Evolutionary conservation across 2,797 vertebrate species (phyloP), one percentile per base, ranked within the genome.

Genomic region (Bradypodion pumilum): DNA sequence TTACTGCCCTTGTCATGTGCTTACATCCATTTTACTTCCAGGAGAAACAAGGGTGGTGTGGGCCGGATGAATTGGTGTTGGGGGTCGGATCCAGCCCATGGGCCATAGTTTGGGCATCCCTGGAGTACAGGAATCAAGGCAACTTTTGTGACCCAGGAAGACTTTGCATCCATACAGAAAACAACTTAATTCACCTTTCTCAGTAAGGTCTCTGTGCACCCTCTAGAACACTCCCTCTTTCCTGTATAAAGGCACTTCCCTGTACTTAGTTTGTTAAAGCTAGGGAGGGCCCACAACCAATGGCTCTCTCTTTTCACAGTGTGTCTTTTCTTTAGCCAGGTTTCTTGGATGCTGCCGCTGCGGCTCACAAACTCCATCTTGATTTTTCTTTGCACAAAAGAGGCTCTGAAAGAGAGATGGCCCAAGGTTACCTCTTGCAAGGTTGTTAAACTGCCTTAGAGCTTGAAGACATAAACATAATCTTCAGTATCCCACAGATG

Each of bases 111-210:
- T n/a, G n/a, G n/a, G n/a, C n/a, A n/a, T n/a, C n/a, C n/a, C n/a
- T n/a, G n/a, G 62, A 35, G 52, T 73, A 56, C 82, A 85, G 78
- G n/a, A 60, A 74, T 12, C 13, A 27, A 83, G 84, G 81, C 7
- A 2, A 63, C 81, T 32, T 68, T 83, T 7, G n/a, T 85, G 83
- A 85, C 76, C 19, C 6, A 0, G 80, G 60, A 91, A 87, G 62
- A 7, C 27, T 27, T 68, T 68, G 29, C 73, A 5, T 3, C 68
- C 59, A 29, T 25, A 92, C 89, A 91, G 91, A 94, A 88, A 79
- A 10, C 2, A 74, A 89, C 92, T 88, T 89, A 25, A 70, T 93
- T 49, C 29, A 80, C 75, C 82, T 77, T 78, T 52, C 59, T 74
- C 37, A 35, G 46, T 59, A 66, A 60, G 32, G 27, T 23, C 79